Percentiles rank a stretch among this genome's conserved stretches.
Conservation (phyloP, 2,113 vertebrate genomes). For the Urocolius indicus region DNA sequence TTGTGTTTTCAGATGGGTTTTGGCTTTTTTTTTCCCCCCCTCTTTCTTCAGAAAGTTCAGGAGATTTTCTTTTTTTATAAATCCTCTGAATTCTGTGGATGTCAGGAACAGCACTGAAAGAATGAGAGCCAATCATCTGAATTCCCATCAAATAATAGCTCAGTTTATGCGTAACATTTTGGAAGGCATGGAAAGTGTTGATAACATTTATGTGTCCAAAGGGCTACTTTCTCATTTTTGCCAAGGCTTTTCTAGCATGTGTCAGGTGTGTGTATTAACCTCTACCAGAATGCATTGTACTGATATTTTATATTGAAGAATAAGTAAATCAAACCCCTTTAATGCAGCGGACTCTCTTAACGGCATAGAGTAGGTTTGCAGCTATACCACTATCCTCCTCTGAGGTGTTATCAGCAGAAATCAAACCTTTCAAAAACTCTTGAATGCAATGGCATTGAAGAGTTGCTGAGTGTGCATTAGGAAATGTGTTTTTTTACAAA, state of each 20-base stretch:
- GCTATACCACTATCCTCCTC: neutral
- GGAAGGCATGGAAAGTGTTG: neutral
- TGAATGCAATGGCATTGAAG: neutral
- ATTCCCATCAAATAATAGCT: neutral
- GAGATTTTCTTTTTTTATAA: neutral
- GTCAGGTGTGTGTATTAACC: neutral
- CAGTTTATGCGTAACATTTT: neutral
- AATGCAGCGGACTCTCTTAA: neutral
- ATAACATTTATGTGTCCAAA: rapidly evolving
- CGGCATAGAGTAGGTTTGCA: neutral
- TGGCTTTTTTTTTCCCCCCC: neutral
- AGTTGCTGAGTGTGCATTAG: neutral
- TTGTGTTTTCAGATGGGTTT: neutral
- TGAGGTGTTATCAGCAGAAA: neutral
- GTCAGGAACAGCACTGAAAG: neutral
- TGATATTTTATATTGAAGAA: neutral
- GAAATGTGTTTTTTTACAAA: neutral
- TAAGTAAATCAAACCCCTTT: neutral
- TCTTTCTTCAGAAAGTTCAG: neutral
- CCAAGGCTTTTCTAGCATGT: neutral
- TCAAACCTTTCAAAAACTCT: neutral
- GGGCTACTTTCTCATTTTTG: neutral
- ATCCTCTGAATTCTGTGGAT: neutral
- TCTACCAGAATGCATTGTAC: neutral
- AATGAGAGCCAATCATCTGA: neutral